Base-by-base conservation (phyloP, 2,888 invertebrate genomes). In the Thalpophila matura region DNA sequence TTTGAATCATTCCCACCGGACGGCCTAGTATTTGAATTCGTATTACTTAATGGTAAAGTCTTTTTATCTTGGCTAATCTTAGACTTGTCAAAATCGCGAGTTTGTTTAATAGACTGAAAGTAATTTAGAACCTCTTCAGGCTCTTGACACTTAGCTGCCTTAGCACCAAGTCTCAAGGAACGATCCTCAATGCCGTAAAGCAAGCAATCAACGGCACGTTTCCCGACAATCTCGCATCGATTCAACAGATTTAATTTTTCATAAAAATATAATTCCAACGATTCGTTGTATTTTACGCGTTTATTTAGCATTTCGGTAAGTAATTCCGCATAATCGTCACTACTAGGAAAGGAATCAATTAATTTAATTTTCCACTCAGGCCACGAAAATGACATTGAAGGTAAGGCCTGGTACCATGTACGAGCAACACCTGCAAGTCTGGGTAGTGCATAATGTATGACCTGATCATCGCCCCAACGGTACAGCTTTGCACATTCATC, bases 291-390 rank as follows among this genome's bases (percentile, higher is more conserved):
- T 29, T 46, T 46, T 4, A n/a, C n/a, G n/a, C n/a, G n/a, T n/a
- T 46, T 46, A 29, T 46, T 46, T 9, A 46, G 3, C n/a, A 29
- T 29, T 29, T 29, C 46, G 9, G 20, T 29, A n/a, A 42, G 42
- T 10, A 24, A 24, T 24, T 42, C 42, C 14, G 24, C 42, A 20
- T 46, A 46, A n/a, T 46, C 20, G 12, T 46, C 29, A 27, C 45
- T 45, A 45, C 27, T 16, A 9, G 46, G 55, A 7, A 56, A 56
- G 3, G 46, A 37, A 10, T 46, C 46, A 12, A 38, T 20, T 16
- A 57, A 31, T 40, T 63, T 63, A 20, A n/a, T 27, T 45, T 71
- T 53, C 71, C 66, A 71, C 33, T 67, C 66, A n/a, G 22, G n/a
- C 71, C 71, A 71, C 2, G 66, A 47, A 60, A 63, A 63, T 22